Evolutionary conservation across 2,888 invertebrate species (phyloP).

Genomic region (Cosmia pyralina): DNA sequence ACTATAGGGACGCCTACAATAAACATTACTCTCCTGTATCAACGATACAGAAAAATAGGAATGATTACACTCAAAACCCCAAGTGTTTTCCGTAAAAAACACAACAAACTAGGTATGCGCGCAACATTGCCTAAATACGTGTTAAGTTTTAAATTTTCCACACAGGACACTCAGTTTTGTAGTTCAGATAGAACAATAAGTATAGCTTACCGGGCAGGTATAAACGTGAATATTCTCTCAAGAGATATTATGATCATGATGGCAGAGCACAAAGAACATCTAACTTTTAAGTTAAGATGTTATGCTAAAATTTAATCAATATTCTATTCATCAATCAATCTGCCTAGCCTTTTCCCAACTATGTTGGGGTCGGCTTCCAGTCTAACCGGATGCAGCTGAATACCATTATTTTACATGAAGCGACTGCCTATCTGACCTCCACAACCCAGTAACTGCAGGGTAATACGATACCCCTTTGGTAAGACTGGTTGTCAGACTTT

Average conservation of each 20-base stretch:
- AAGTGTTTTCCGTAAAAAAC: constrained; percentile 22
- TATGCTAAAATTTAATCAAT: constrained; percentile 47
- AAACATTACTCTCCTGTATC: constrained; percentile 2
- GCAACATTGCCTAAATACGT: not conserved
- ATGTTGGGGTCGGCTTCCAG: no score
- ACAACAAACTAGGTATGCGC: constrained; percentile 7
- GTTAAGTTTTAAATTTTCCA: not conserved
- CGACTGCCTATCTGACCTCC: no score
- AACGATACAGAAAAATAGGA: constrained; percentile 20
- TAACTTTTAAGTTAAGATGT: not conserved
- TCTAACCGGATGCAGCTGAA: no score
- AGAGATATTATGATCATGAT: constrained; percentile 1
- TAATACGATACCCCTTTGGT: no score
- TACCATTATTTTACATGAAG: no score
- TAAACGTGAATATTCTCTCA: constrained; percentile 2
- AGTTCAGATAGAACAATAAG: not conserved
- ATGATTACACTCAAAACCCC: constrained; percentile 1
- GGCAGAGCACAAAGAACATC: not conserved
- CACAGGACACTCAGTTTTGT: not conserved
- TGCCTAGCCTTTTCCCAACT: no score
- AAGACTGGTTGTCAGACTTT: no score
- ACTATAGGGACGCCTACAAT: constrained; percentile 15
- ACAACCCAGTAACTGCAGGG: no score
- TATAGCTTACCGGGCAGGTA: not conserved
- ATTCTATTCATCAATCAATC: no score